Base-by-base conservation (phyloP, 2,888 invertebrate genomes). In the Lasioglossum leucozonium region DNA sequence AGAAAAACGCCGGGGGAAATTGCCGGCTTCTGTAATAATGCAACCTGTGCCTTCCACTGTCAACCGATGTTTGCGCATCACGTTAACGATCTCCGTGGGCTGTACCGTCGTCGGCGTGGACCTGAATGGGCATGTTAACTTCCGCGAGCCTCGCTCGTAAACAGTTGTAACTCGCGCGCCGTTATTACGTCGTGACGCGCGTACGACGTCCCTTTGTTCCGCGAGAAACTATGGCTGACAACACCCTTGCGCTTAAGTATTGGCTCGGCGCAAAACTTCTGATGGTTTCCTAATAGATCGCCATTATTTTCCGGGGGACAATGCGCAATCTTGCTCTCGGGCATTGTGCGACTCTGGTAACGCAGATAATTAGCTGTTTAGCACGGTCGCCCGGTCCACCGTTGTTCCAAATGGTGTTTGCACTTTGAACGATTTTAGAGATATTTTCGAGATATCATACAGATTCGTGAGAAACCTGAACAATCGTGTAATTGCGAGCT, bases 51-150 rank as follows among this genome's bases (percentile, higher is more conserved):
- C 79, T 74, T 65, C 30, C 4, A 65, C 73, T 77, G 81, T 77
- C 82, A 81, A 69, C 30, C 83, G 79, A 81, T 77, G 79, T 40
- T 72, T 77, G 72, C 44, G 79, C 82, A 78, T 84, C 77, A 71
- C 79, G 75, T 77, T 86, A 90, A 90, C 83, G 86, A 90, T 76
- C 87, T 67, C 86, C 73, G 84, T 86, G 67, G 62, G 58, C 73
- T 37, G 65, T 81, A 65, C 84, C 86, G 82, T 37, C 67, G 37
- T 37, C 67, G 67, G 87, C 72, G 72, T 71, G 55, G 79, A 84
- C 82, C 79, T 82, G 85, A 89, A 87, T 79, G 90, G 84, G 77
- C 22, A 75, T 42, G 72, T 69, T 81, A 77, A 82, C 79, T 90
- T 84, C 88, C 85, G 77, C 77, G 62, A 22, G 71, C 72, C 37